Evolutionary conservation across 2,888 invertebrate genomes (phyloP), one percentile per base, ranked within the genome.

Genomic region (Sphinx pinastri): DNA sequence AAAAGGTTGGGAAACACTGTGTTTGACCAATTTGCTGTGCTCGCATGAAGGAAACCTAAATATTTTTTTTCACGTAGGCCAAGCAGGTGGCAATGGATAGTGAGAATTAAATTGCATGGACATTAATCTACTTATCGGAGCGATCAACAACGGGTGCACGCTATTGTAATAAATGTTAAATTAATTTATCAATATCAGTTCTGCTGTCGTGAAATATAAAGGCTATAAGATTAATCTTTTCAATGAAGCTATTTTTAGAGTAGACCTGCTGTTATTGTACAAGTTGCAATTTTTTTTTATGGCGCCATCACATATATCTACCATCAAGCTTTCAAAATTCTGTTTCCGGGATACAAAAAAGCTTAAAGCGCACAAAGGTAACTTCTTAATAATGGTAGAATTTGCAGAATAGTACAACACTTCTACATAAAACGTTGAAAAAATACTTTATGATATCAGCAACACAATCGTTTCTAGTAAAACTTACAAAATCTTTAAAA

Each of bases 111-210:
- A 51, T 51, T 11, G 12, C 14, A 51, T 51, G 8, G 8, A 14
- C 38, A 38, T 3, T 45, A 16, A 60, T 58, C 11, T 45, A 52
- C 11, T 45, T 47, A 60, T 47, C 47, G 12, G 7, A 47, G 12
- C 19, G 12, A 63, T 49, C 47, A 63, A 19, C 8, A 63, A 10
- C 45, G 60, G 38, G 10, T n/a, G 49, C 49, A 63, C 47, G 47
- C 19, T 63, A 19, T 19, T 11, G 4, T 55, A 19, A 11, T 19
- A 55, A 54, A 54, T 6, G 14, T 11, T 19, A 49, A 16, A 49
- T 13, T 13, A 19, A 63, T 49, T 63, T 49, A 63, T 49, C 63
- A 63, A 16, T 19, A 49, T 49, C 19, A 63, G 63, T 47, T 60
- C 16, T 16, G 16, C 16, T 49, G 49, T 47, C 12, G 19, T 12